A percentile compares a stretch with the other conserved stretches of the same genome.
These are phyloP conservation scores for Meliscaeva auricollis DNA, from an alignment of 2,888 invertebrate species.

Conservation along the genomic window DNA sequence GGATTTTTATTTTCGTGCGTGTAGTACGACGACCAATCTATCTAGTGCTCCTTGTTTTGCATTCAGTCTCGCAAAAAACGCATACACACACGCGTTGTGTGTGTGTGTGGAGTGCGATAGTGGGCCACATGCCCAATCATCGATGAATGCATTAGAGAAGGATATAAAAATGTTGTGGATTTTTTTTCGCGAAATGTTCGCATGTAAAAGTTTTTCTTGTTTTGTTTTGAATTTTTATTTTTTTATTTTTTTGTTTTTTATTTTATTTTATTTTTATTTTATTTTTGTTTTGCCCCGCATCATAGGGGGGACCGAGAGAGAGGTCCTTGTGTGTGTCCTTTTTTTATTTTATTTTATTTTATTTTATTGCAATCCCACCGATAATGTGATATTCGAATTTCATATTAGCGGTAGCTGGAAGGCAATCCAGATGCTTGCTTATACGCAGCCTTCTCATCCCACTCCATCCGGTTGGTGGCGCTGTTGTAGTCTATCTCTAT, in stretches of 20 bases:
- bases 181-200: constrained; percentile 41
- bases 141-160: constrained; percentile 76
- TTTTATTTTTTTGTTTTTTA: constrained; percentile 42
- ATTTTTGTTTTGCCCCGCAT: constrained; percentile 36
- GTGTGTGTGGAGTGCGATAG: constrained; percentile 54
- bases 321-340: constrained; percentile 67
- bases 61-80: constrained; percentile 59
- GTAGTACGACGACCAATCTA: constrained; percentile 70
- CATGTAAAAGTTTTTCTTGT: constrained; percentile 71
- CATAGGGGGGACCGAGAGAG: constrained; percentile 34
- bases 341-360: constrained; percentile 43
- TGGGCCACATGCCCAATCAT: constrained; percentile 75
- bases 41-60: constrained; percentile 75
- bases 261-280: constrained; percentile 55
- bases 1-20: constrained; percentile 76
- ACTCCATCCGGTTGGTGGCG: constrained; percentile 30
- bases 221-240: constrained; percentile 61
- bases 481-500: background rate
- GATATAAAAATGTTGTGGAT: constrained; percentile 73
- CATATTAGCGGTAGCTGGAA: constrained; percentile 72
- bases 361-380: constrained; percentile 76
- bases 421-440: constrained; percentile 55
- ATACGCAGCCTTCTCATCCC: constrained; percentile 49
- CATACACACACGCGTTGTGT: constrained; percentile 26
- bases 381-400: constrained; percentile 78